Conservation (phyloP, 1,140 invertebrate genomes). For the Heliconius eleuchia region DNA sequence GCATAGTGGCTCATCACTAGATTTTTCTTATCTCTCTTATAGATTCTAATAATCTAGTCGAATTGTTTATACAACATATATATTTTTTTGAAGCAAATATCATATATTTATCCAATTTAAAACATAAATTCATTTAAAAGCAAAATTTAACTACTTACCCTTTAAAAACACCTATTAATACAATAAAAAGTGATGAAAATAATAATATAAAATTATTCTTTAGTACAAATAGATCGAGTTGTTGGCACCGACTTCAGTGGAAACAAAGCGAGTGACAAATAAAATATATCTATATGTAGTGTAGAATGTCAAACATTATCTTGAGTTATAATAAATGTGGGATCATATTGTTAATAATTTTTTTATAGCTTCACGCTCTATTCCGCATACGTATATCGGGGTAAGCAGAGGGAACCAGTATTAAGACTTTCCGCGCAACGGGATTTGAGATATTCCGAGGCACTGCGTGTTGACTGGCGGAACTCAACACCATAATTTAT, state of each 20-base stretch:
- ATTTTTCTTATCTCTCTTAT: no score
- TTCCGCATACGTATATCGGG: neutral
- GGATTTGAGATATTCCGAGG: no score
- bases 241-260: conserved; percentile 56
- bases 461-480: no score
- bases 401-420: neutral
- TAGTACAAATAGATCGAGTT: conserved; percentile 50
- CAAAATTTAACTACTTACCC: neutral
- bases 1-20: no score
- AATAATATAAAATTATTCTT: conserved; percentile 2
- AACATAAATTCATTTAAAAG: neutral
- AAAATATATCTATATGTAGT: conserved; percentile 45
- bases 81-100: neutral
- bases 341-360: neutral
- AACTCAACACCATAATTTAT: no score
- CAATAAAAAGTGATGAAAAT: neutral
- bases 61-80: neutral
- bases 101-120: neutral
- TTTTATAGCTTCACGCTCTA: neutral
- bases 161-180: neutral
- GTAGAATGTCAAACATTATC: conserved; percentile 42
- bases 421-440: neutral
- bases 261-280: conserved; percentile 61
- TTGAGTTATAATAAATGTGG: neutral
- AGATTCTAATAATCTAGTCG: no score